Evolutionary conservation across 1,140 invertebrate species (phyloP).

Genomic region (Temnothorax curvispinosus): DNA sequence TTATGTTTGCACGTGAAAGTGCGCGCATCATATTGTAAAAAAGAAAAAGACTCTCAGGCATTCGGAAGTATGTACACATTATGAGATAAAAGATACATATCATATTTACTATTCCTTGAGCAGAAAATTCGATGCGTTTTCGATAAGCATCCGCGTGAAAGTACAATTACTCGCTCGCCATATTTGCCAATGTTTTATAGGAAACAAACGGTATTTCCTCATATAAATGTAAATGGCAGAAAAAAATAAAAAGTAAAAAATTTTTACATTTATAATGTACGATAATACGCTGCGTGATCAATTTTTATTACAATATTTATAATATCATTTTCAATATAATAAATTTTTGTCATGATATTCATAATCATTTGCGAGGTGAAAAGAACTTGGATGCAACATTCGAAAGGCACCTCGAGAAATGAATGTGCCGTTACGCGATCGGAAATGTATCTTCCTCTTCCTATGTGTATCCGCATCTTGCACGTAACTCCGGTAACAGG

Average conservation of each 20-base stretch:
- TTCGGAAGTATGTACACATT: conserved; percentile 24
- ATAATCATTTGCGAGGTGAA: not conserved
- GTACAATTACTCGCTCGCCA: conserved; percentile 10
- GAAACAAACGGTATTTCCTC: not conserved
- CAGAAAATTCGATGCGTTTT: conserved; percentile 36
- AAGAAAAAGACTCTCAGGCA: not conserved
- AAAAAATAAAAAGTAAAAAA: not conserved
- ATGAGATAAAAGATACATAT: conserved; percentile 33
- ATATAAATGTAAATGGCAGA: not conserved
- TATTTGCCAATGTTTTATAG: conserved; percentile 6
- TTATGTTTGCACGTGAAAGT: conserved; percentile 58
- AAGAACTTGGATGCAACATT: not conserved
- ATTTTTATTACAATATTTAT: conserved; percentile 4
- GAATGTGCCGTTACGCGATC: conserved; percentile 35
- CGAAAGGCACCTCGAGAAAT: not conserved
- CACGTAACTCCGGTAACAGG: not conserved
- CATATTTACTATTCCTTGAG: conserved; percentile 36
- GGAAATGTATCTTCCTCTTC: conserved; percentile 46
- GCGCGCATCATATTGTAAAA: not conserved
- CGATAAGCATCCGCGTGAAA: conserved; percentile 55
- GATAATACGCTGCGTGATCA: not conserved
- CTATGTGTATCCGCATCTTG: not conserved
- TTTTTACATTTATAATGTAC: not conserved
- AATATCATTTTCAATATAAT: not conserved
- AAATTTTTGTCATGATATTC: not conserved